Conservation (phyloP, 1,140 invertebrate genomes). For the Lepidotrigona ventralis region DNA sequence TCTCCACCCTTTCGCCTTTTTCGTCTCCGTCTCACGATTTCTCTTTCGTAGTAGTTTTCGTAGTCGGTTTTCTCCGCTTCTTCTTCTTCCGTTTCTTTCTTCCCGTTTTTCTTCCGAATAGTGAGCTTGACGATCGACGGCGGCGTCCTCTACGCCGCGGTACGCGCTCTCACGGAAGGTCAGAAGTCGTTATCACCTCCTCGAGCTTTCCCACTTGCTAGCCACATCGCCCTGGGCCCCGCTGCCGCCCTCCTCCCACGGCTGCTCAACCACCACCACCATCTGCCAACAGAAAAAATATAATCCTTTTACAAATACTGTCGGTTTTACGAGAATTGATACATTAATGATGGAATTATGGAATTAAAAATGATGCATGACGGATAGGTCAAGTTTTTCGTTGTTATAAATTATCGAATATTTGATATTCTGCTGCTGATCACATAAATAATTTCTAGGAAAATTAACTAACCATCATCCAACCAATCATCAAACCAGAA, state of each 20-base stretch:
- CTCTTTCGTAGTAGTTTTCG: constrained; percentile 28
- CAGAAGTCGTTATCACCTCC: constrained; percentile 79
- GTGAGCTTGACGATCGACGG: constrained; percentile 55
- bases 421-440: neutral
- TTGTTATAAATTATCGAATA: too few species aligned
- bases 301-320: neutral
- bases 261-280: constrained; percentile 68
- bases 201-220: constrained; percentile 73
- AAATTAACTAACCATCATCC: neutral
- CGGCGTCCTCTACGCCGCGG: constrained; percentile 60
- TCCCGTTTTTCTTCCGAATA: constrained; percentile 50
- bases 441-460: neutral
- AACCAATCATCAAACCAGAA: too few species aligned
- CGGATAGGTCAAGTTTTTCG: too few species aligned
- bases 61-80: constrained; percentile 40
- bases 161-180: constrained; percentile 72
- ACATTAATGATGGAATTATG: neutral
- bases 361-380: too few species aligned
- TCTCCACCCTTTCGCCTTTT: constrained; percentile 20
- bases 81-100: constrained; percentile 43
- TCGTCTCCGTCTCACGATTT: constrained; percentile 34
- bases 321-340: neutral
- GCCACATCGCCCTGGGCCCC: constrained; percentile 72
- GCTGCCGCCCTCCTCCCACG: constrained; percentile 60
- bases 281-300: constrained; percentile 67